These are phyloP conservation scores for Gulo gulo DNA, from an alignment of 2,113 vertebrate genomes.

Conservation along the genomic window DNA sequence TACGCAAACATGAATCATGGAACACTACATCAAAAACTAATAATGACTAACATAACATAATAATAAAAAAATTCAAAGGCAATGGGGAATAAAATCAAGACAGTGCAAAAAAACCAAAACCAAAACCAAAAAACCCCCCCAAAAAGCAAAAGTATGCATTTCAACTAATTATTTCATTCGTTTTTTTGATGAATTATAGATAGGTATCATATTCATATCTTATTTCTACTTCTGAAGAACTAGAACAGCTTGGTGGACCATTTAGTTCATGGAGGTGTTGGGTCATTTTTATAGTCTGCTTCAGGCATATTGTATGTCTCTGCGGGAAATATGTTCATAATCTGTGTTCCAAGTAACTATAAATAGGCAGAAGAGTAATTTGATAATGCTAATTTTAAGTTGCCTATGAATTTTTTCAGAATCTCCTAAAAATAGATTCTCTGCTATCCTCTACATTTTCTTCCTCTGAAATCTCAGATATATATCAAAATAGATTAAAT, in stretches of 20 bases:
- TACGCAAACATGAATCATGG: no score
- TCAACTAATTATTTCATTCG: neutral
- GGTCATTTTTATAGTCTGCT: neutral
- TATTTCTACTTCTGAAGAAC: neutral
- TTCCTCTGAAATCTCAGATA: constrained; percentile 45
- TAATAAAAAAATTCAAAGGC: no score
- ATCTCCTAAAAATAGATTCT: neutral
- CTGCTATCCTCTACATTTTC: neutral
- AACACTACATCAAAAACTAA: no score
- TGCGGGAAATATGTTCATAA: neutral
- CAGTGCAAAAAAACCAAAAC: no score
- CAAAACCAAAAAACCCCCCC: no score
- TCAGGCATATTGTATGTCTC: neutral
- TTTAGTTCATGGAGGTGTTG: neutral
- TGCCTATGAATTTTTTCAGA: constrained; percentile 11
- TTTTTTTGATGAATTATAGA: constrained; percentile 15
- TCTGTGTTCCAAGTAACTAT: neutral
- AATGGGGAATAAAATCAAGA: no score
- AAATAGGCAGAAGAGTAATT: neutral
- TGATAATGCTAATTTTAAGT: neutral
- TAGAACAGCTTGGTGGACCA: neutral
- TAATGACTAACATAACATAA: no score
- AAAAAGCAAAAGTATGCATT: neutral
- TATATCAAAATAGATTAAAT: constrained; percentile 56
- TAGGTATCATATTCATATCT: neutral